Conservation (phyloP, 2,888 invertebrate species). For the Ormyrus labotus region DNA sequence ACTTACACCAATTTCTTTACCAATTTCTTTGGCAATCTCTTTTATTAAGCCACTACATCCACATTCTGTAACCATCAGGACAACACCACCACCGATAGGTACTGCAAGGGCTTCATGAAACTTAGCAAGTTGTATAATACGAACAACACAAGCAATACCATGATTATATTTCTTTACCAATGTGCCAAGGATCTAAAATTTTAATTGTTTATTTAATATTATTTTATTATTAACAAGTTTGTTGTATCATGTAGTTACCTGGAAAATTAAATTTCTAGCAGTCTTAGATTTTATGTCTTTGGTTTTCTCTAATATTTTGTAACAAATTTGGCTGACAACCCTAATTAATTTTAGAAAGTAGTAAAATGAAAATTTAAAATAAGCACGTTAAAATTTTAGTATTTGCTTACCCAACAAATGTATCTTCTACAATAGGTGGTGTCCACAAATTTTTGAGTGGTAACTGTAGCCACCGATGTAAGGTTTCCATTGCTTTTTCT, state of each 20-base stretch:
- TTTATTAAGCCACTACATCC: conserved; percentile 83
- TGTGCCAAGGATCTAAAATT: conserved; percentile 85
- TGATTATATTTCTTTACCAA: conserved; percentile 91
- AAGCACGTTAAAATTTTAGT: too few relatives aligned
- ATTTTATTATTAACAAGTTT: background rate
- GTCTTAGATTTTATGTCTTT: conserved; percentile 80
- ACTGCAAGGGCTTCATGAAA: conserved; percentile 84
- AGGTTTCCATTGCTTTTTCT: conserved; percentile 80
- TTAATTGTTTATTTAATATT: conserved; percentile 6
- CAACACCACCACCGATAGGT: conserved; percentile 84
- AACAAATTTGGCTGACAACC: conserved; percentile 85
- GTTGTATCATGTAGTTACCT: conserved; percentile 63
- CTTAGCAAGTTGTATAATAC: conserved; percentile 84
- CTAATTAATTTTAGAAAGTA: conserved; percentile 72
- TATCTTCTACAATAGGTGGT: too few relatives aligned
- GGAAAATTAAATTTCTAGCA: conserved; percentile 81
- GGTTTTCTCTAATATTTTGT: conserved; percentile 82
- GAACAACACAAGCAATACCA: conserved; percentile 85
- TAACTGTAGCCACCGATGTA: conserved; percentile 83
- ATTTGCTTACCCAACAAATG: too few relatives aligned
- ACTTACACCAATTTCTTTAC: conserved; percentile 83
- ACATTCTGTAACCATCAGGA: conserved; percentile 82
- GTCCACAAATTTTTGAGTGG: conserved; percentile 87
- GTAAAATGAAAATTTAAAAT: too few relatives aligned
- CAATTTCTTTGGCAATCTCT: conserved; percentile 79